Evolutionary conservation across 2,113 vertebrate species (phyloP).

Genomic region (Tachysurus vachellii): DNA sequence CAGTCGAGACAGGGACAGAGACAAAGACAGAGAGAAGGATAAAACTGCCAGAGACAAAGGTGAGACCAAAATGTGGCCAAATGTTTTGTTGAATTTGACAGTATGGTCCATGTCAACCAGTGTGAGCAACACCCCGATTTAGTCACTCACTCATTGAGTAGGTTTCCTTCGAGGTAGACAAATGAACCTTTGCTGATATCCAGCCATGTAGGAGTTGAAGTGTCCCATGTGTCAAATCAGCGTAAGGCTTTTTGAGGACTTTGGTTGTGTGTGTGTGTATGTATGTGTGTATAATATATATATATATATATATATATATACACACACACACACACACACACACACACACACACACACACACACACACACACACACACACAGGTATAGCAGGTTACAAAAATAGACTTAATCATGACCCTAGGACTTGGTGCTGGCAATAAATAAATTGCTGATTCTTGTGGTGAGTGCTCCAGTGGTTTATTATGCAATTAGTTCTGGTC

Average conservation of each 20-base stretch:
- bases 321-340: too few species aligned
- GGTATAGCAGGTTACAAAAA: too few species aligned
- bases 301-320: too few species aligned
- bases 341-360: too few species aligned
- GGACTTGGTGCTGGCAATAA: too few species aligned
- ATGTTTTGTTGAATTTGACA: background rate
- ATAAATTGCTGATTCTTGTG: background rate
- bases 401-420: too few species aligned
- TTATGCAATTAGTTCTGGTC: background rate
- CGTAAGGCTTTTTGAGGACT: background rate
- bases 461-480: background rate
- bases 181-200: background rate
- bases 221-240: background rate
- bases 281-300: too few species aligned
- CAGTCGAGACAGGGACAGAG: slow-evolving; percentile 88
- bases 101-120: background rate
- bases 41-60: slow-evolving; percentile 96
- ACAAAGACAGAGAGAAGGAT: slow-evolving; percentile 83
- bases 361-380: too few species aligned
- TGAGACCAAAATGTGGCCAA: slow-evolving; percentile 50
- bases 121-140: background rate
- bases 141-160: background rate
- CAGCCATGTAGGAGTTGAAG: background rate
- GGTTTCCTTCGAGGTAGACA: background rate
- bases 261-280: too few species aligned